These are phyloP conservation scores for Hypolimnas misippus DNA, from an alignment of 2,888 invertebrate genomes.

Conservation along the genomic window DNA sequence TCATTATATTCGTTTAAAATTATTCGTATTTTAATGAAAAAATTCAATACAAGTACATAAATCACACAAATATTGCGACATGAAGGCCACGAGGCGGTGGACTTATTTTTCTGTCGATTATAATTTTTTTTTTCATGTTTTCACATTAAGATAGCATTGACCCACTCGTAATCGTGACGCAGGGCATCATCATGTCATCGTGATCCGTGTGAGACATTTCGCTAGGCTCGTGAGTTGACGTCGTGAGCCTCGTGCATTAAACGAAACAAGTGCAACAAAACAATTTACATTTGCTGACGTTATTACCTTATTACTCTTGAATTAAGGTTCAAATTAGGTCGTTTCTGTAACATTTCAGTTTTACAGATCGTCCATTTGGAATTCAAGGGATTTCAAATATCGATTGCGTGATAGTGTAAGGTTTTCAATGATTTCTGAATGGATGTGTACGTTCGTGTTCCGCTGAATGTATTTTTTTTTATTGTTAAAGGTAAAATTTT, in stretches of 20 bases:
- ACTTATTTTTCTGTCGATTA: not conserved
- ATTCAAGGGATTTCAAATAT: conserved; percentile 40
- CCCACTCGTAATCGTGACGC: conserved; percentile 19
- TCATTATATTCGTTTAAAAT: not conserved
- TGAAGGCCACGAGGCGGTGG: not conserved
- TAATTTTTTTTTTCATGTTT: conserved; percentile 4
- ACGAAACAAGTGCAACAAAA: conserved; percentile 27
- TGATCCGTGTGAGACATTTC: conserved; percentile 40
- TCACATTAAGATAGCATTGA: conserved; percentile 9
- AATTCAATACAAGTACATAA: not conserved
- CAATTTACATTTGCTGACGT: conserved; percentile 22
- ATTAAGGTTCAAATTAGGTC: conserved; percentile 7
- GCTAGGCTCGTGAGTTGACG: conserved; percentile 35
- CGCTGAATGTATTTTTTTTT: conserved; percentile 1
- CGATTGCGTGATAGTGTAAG: conserved; percentile 38
- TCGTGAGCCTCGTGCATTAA: conserved; percentile 33
- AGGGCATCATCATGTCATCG: conserved; percentile 31
- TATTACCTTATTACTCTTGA: not conserved
- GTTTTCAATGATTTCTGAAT: conserved; percentile 19
- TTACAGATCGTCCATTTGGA: conserved; percentile 15
- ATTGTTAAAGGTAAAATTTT: not conserved
- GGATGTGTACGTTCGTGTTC: not conserved
- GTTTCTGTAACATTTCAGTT: not conserved
- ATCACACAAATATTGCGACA: not conserved
- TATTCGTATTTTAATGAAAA: not conserved